Base-by-base conservation (phyloP, 2,113 vertebrate species). In the Cavia porcellus region DNA sequence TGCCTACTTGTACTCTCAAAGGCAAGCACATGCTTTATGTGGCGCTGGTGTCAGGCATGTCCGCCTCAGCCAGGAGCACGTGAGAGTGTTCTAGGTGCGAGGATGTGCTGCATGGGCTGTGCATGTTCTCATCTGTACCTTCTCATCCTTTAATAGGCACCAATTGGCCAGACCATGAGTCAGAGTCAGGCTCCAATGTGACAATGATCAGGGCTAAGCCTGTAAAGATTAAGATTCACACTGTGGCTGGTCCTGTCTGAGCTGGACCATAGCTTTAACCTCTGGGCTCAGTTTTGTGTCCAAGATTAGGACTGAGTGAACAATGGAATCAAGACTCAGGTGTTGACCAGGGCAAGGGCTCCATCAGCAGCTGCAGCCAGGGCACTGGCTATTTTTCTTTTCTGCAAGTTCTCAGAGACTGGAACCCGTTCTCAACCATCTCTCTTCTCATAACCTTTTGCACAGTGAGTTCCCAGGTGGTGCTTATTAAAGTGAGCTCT, bases 1-100 rank as follows among this genome's bases (percentile, higher is more conserved):
- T 0, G 7, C n/a, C 52, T 0, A 3, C 1, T 0, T 11, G 15
- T 1, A 8, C 68, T 93, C 62, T 52, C 55, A 25, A 24, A 50
- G 47, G 42, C 52, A 47, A n/a, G 32, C 1, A 0, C 11, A 47
- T 0, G 4, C 25, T 50, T 77, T 52, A 6, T 5, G 0, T 3
- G 1, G 72, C 7, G 52, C 86, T 42, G n/a, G 5, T 50, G 50
- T 4, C 9, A 45, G n/a, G 5, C 12, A 24, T 0, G 0, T 55
- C 66, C n/a, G 32, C 20, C 42, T 74, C 35, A 47, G 17, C 1
- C 3, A 12, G 7, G 8, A 62, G 86, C 55, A 38, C 45, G 13
- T 25, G 50, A 22, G 7, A 1, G 57, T 12, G 45, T 30, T 72
- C n/a, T 55, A 90, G 55, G 62, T 4, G 5, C 30, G 38, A 74